Evolutionary conservation across 2,888 invertebrate genomes (phyloP).

Genomic region (Ptychoptera albimana): DNA sequence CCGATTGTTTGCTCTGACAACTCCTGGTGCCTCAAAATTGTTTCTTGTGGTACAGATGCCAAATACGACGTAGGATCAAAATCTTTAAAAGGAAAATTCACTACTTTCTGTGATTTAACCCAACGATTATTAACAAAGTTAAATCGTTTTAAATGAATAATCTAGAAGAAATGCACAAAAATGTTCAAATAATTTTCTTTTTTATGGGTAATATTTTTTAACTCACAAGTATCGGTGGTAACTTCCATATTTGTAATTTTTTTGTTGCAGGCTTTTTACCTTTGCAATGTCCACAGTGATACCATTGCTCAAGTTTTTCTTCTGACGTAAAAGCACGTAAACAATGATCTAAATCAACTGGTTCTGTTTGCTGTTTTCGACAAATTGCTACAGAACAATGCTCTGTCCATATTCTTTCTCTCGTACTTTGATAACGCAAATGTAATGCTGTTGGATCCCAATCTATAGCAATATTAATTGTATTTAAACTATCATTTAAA

Average conservation of each 20-base stretch:
- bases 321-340: constrained; percentile 76
- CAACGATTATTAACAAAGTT: constrained; percentile 81
- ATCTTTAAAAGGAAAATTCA: constrained; percentile 71
- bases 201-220: too few species aligned
- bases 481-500: constrained; percentile 9
- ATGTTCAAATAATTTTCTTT: too few species aligned
- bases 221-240: constrained; percentile 72
- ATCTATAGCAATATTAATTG: constrained; percentile 61
- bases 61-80: constrained; percentile 80
- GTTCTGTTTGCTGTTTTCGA: constrained; percentile 57
- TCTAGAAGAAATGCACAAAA: too few species aligned
- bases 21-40: constrained; percentile 49
- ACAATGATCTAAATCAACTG: constrained; percentile 72
- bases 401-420: constrained; percentile 58
- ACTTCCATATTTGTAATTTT: constrained; percentile 79
- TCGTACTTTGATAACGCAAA: constrained; percentile 66
- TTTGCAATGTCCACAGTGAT: constrained; percentile 73
- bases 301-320: constrained; percentile 72
- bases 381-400: constrained; percentile 57
- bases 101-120: constrained; percentile 89
- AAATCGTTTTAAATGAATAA: constrained; percentile 83
- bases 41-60: constrained; percentile 65
- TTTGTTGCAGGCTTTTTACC: constrained; percentile 73
- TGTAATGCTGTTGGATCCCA: constrained; percentile 93
- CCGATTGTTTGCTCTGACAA: constrained; percentile 28